Evolutionary conservation across 2,797 vertebrate species (phyloP).

Genomic region (Percopsis omiscomaycus): DNA sequence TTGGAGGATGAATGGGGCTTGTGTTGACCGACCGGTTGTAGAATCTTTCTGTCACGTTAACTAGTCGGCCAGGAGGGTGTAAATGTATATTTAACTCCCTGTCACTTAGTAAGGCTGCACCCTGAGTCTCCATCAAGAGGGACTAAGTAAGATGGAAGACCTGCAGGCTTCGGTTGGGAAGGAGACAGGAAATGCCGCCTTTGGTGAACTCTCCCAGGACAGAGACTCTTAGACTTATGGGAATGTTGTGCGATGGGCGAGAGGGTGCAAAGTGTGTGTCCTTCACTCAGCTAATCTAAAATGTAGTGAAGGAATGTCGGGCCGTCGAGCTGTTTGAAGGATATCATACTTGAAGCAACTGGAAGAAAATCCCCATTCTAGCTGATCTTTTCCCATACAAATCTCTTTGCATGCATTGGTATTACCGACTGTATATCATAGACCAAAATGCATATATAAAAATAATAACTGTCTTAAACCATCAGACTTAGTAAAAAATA

Average conservation of each 20-base stretch:
- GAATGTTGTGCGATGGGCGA: conserved; percentile 71
- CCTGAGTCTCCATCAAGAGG: conserved; percentile 77
- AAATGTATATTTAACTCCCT: conserved; percentile 83
- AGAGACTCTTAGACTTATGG: conserved; percentile 70
- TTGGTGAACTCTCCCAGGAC: conserved; percentile 74
- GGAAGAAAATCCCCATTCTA: conserved; percentile 71
- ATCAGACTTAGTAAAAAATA: conserved; percentile 53
- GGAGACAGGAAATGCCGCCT: conserved; percentile 76
- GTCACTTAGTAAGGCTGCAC: conserved; percentile 79
- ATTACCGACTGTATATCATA: conserved; percentile 51
- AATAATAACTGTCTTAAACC: conserved; percentile 66
- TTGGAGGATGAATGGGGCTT: conserved; percentile 70
- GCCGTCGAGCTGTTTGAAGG: conserved; percentile 62
- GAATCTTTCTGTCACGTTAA: conserved; percentile 76
- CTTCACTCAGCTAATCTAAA: conserved; percentile 68
- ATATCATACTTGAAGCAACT: conserved; percentile 69
- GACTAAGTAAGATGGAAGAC: conserved; percentile 83
- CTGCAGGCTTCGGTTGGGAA: conserved; percentile 67
- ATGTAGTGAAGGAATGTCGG: conserved; percentile 68
- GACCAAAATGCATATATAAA: conserved; percentile 26
- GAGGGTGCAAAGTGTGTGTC: conserved; percentile 51
- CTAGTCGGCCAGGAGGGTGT: conserved; percentile 75
- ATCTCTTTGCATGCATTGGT: conserved; percentile 63
- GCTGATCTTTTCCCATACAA: conserved; percentile 72
- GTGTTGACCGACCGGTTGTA: conserved; percentile 66